phyloP scores from a whole-genome alignment of 2,888 invertebrate genomes.

The Melikaiella ostensackeni region DNA sequence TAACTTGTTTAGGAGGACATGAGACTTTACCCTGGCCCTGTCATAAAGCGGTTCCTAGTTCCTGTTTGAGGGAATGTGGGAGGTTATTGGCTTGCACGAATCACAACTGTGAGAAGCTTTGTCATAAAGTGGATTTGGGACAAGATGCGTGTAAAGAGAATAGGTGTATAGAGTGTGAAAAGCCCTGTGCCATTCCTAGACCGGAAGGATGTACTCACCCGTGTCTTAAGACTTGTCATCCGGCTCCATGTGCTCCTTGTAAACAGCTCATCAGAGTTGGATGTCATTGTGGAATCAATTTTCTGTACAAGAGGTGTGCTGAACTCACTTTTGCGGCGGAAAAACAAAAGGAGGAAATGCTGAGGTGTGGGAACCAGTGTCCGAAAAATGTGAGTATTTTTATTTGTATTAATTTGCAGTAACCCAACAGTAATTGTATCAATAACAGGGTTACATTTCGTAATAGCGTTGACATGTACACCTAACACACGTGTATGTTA shows the following conservation, averaged over 20 bases:
- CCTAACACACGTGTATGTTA: too few relatives aligned
- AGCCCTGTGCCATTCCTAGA: constrained; percentile 82
- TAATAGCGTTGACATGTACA: too few relatives aligned
- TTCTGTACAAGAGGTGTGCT: constrained; percentile 86
- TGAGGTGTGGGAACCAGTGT: constrained; percentile 89
- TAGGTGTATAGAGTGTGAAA: constrained; percentile 80
- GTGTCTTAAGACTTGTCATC: constrained; percentile 86
- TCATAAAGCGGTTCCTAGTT: constrained; percentile 83
- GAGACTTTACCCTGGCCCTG: constrained; percentile 85
- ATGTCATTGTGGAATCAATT: constrained; percentile 91
- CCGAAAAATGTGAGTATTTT: constrained; percentile 82
- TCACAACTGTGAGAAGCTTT: constrained; percentile 86
- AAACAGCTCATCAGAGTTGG: constrained; percentile 82
- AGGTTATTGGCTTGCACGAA: constrained; percentile 86
- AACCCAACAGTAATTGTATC: too few relatives aligned
- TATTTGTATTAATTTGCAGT: too few relatives aligned
- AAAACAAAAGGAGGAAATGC: constrained; percentile 75
- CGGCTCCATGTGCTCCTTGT: constrained; percentile 87
- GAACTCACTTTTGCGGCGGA: constrained; percentile 81
- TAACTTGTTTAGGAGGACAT: constrained; percentile 87
- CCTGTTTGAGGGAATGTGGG: constrained; percentile 90
- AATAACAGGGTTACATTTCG: too few relatives aligned
- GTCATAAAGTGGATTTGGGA: constrained; percentile 80
- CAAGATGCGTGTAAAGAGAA: constrained; percentile 45
- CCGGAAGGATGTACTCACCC: constrained; percentile 87